phyloP scores from a whole-genome alignment of 2,113 vertebrate species.

The Xiphophorus couchianus region DNA sequence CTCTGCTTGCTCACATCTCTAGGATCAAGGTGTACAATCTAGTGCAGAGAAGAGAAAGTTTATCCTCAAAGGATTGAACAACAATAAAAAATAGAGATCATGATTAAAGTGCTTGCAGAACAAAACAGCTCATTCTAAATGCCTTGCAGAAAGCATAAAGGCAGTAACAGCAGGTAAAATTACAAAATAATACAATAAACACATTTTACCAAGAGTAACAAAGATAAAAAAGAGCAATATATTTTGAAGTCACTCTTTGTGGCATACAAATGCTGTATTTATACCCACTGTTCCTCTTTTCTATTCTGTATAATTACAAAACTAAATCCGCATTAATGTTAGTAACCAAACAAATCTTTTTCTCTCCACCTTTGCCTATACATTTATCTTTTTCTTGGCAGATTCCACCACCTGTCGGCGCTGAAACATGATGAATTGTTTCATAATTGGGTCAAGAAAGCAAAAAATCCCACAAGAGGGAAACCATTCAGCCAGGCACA shows the following conservation, averaged over 20 bases:
- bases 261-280: background rate
- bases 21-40: slow-evolving; percentile 8
- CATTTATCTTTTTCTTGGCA: background rate
- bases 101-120: slow-evolving; percentile 6
- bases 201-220: background rate
- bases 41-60: slow-evolving; percentile 18
- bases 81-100: slow-evolving; percentile 5
- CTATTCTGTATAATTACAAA: background rate
- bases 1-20: background rate
- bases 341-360: background rate
- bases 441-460: background rate
- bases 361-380: background rate
- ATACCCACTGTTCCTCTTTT: background rate
- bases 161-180: background rate
- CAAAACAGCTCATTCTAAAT: background rate
- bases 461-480: background rate
- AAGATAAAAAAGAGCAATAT: background rate
- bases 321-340: background rate
- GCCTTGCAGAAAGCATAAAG: background rate
- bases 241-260: background rate
- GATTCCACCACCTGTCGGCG: slow-evolving; percentile 12
- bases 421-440: background rate
- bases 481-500: background rate
- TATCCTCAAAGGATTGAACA: slow-evolving; percentile 1
- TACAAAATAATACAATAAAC: background rate